phyloP scores from a whole-genome alignment of 2,797 vertebrate genomes.

The Urophycis tenuis region DNA sequence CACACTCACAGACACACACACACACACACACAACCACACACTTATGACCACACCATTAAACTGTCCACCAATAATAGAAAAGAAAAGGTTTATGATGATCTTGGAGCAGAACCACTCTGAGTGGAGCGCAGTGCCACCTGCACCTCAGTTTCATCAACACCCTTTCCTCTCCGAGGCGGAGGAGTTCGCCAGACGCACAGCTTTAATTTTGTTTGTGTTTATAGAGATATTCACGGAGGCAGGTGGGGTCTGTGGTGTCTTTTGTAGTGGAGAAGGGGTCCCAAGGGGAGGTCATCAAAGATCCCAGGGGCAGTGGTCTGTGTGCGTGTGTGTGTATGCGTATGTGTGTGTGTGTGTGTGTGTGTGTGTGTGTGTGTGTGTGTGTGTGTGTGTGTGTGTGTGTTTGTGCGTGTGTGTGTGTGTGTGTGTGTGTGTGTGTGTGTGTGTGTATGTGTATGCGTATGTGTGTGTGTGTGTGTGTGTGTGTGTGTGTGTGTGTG shows the following conservation, averaged over 20 bases:
- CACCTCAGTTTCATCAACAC: background rate
- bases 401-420: background rate
- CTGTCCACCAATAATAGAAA: background rate
- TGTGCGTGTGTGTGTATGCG: background rate
- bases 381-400: background rate
- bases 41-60: background rate
- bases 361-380: background rate
- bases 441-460: background rate
- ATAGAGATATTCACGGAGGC: background rate
- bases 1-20: too few relatives aligned
- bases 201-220: background rate
- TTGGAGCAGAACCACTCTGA: background rate
- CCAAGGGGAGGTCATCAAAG: background rate
- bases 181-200: background rate
- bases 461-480: too few relatives aligned
- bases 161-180: background rate
- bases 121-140: background rate
- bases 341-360: background rate
- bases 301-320: background rate
- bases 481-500: too few relatives aligned
- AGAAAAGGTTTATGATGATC: background rate
- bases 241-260: background rate
- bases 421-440: too few relatives aligned
- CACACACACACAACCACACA: background rate
- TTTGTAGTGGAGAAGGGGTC: background rate